These are phyloP conservation scores for Siderastrea siderea DNA, from an alignment of 92 coral and sea anemone species.

Conservation along the genomic window DNA sequence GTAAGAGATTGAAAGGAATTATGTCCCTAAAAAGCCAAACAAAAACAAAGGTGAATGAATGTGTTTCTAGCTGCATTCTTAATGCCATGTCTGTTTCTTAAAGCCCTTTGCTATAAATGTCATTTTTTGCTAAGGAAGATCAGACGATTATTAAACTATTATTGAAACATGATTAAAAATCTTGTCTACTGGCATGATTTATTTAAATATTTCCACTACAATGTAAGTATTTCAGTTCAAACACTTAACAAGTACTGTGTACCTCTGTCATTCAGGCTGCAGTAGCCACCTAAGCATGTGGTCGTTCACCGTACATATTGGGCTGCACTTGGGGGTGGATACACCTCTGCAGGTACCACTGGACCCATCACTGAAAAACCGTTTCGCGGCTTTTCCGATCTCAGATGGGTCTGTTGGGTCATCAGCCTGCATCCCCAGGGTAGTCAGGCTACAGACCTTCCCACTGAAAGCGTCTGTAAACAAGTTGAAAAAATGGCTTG, in stretches of 20 bases:
- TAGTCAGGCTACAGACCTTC: slow-evolving; percentile 27
- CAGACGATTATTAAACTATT: background rate
- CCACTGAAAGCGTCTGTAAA: slow-evolving; percentile 59
- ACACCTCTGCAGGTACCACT: slow-evolving; percentile 43
- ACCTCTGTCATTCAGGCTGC: slow-evolving; percentile 67
- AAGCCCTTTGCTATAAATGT: background rate
- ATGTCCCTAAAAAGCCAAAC: background rate
- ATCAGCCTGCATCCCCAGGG: slow-evolving; percentile 68
- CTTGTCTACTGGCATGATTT: background rate
- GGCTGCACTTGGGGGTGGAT: slow-evolving; percentile 42
- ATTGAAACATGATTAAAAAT: background rate
- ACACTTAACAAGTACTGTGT: slow-evolving; percentile 8
- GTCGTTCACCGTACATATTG: slow-evolving; percentile 62
- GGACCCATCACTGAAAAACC: slow-evolving; percentile 60
- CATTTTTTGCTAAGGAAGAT: background rate
- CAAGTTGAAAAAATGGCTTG: slow-evolving; percentile 36
- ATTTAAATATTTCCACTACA: no score
- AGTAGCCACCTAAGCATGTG: slow-evolving; percentile 61
- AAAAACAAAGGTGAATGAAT: no score
- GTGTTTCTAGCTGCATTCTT: background rate
- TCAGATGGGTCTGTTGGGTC: slow-evolving; percentile 71
- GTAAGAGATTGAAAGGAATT: no score
- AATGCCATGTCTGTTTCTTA: background rate
- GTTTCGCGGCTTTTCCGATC: slow-evolving; percentile 68
- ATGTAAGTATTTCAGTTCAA: slow-evolving; percentile 1